Conservation (phyloP, 2,797 vertebrate genomes). For the Acrossocheilus fasciatus region DNA sequence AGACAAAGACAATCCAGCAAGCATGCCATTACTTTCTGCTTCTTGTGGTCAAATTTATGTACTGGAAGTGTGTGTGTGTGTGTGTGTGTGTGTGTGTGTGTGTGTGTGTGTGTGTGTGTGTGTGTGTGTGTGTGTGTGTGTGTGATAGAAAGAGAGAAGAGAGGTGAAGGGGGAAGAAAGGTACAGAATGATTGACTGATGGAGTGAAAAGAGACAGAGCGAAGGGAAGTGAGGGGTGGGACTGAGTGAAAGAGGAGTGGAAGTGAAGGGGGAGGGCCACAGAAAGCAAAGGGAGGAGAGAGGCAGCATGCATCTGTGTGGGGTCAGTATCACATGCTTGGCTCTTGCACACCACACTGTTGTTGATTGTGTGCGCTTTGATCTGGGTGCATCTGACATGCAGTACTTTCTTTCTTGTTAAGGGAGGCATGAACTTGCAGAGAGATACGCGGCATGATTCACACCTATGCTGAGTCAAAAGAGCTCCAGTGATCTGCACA, state of each 20-base stretch:
- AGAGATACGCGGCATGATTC: conserved; percentile 8
- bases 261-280: conserved; percentile 35
- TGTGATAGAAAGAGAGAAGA: conserved; percentile 14
- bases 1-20: background rate
- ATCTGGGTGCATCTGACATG: conserved; percentile 41
- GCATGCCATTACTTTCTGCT: background rate
- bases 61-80: background rate
- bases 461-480: conserved; percentile 36
- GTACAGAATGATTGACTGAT: conserved; percentile 39
- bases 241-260: conserved; percentile 41
- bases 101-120: no score
- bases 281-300: conserved; percentile 28
- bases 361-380: conserved; percentile 48
- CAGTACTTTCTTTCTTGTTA: conserved; percentile 12
- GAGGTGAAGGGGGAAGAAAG: conserved; percentile 11
- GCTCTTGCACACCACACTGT: conserved; percentile 54
- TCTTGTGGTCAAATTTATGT: background rate
- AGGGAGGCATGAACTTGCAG: conserved; percentile 19
- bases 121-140: no score
- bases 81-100: background rate
- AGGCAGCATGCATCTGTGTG: conserved; percentile 34
- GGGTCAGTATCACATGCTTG: conserved; percentile 66
- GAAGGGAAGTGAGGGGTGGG: conserved; percentile 53
- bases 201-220: conserved; percentile 34
- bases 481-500: conserved; percentile 23